These are phyloP conservation scores for Mormyrus lacerda DNA, from an alignment of 2,113 vertebrate species.

Conservation along the genomic window DNA sequence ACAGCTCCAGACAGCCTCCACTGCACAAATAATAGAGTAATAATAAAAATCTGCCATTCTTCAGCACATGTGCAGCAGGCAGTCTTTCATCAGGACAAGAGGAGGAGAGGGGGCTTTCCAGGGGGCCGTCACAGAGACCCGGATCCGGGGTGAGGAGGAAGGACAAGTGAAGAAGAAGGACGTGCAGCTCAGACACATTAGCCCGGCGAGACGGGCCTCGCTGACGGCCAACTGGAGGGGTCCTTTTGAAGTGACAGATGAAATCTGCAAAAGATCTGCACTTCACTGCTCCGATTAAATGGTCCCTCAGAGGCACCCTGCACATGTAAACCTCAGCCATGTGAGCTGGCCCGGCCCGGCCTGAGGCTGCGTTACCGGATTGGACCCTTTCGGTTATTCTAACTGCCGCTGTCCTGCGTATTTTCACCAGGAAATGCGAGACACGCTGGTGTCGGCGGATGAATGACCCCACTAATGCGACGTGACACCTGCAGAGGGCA, in stretches of 20 bases:
- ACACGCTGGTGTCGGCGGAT: constrained; percentile 42
- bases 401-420: constrained; percentile 41
- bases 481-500: constrained; percentile 38
- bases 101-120: background rate
- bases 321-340: constrained; percentile 36
- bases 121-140: constrained; percentile 10
- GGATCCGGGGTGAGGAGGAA: constrained; percentile 18
- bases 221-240: constrained; percentile 34
- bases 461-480: constrained; percentile 46
- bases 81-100: background rate
- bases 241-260: constrained; percentile 47
- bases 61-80: background rate
- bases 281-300: constrained; percentile 3
- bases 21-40: background rate
- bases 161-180: constrained; percentile 22
- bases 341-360: constrained; percentile 7
- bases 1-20: background rate
- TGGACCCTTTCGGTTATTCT: constrained; percentile 57
- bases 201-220: constrained; percentile 41
- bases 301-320: constrained; percentile 1
- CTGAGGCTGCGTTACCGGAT: constrained; percentile 38
- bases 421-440: constrained; percentile 56
- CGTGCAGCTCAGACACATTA: constrained; percentile 36
- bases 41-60: background rate
- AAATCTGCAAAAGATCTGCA: constrained; percentile 10